A percentile compares a stretch with the other conserved stretches of the same genome.
These are phyloP conservation scores for Enteromius argenteus DNA, from an alignment of 2,797 vertebrate species.

Conservation along the genomic window DNA sequence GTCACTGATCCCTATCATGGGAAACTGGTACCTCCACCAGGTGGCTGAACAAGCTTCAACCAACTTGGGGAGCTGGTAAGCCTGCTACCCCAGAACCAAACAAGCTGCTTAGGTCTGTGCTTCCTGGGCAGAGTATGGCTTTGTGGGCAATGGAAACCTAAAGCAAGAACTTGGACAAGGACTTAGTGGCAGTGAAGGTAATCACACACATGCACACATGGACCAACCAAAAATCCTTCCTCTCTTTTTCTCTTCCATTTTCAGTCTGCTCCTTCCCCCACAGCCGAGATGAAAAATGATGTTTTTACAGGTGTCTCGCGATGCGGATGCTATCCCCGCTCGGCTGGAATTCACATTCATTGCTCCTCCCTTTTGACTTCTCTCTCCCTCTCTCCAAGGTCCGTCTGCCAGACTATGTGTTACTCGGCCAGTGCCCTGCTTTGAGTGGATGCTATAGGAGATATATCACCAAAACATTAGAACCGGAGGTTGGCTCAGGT, in stretches of 20 bases:
- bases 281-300: conserved; percentile 73
- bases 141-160: conserved; percentile 3
- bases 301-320: conserved; percentile 81
- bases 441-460: conserved; percentile 33
- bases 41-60: background rate
- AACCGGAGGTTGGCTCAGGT: conserved; percentile 36
- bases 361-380: conserved; percentile 59
- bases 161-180: background rate
- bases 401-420: conserved; percentile 48
- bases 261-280: conserved; percentile 59
- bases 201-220: conserved; percentile 48
- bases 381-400: conserved; percentile 55
- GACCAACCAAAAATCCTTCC: background rate
- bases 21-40: background rate
- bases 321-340: conserved; percentile 67
- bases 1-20: background rate
- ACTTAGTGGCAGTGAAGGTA: conserved; percentile 58
- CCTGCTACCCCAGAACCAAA: background rate
- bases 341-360: conserved; percentile 75
- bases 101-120: background rate
- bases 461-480: conserved; percentile 35
- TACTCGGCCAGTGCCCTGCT: conserved; percentile 10
- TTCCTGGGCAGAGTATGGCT: background rate
- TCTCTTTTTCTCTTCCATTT: conserved; percentile 43
- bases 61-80: background rate